Evolutionary conservation across 1,140 invertebrate species (phyloP).

Genomic region (Carposina sasakii): DNA sequence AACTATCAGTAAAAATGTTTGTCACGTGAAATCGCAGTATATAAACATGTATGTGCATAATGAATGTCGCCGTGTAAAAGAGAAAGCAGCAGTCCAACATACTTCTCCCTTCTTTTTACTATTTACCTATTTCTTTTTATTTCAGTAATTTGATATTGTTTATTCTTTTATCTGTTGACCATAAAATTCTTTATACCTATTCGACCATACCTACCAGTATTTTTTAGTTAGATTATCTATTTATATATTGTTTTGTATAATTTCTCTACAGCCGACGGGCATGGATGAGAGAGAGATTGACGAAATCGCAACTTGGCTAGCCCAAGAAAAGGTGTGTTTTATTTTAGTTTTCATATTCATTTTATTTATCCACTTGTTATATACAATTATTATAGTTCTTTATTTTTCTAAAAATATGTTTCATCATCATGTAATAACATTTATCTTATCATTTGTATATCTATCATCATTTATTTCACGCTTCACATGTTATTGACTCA

Average conservation of each 20-base stretch:
- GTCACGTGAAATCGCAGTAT: too few relatives aligned
- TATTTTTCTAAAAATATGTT: conserved; percentile 14
- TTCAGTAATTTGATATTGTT: conserved; percentile 6
- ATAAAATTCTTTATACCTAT: not conserved
- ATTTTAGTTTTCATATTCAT: conserved; percentile 25
- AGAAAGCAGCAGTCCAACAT: not conserved
- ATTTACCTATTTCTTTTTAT: conserved; percentile 8
- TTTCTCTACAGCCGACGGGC: conserved; percentile 72
- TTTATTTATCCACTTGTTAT: conserved; percentile 26
- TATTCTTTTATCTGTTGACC: not conserved
- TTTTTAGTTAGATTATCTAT: conserved; percentile 32
- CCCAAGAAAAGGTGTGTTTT: conserved; percentile 69
- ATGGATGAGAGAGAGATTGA: conserved; percentile 91
- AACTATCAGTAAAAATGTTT: too few relatives aligned
- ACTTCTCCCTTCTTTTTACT: not conserved
- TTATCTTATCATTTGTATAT: too few relatives aligned
- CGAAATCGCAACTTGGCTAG: conserved; percentile 95
- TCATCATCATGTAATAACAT: too few relatives aligned
- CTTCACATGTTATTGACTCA: too few relatives aligned
- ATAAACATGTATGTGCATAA: too few relatives aligned
- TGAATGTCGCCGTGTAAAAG: too few relatives aligned
- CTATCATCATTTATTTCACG: too few relatives aligned
- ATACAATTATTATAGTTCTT: conserved; percentile 14
- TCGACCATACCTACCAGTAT: not conserved
- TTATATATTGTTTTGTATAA: conserved; percentile 25